phyloP scores from a whole-genome alignment of 2,888 invertebrate species.

The Heliconius aoede region DNA sequence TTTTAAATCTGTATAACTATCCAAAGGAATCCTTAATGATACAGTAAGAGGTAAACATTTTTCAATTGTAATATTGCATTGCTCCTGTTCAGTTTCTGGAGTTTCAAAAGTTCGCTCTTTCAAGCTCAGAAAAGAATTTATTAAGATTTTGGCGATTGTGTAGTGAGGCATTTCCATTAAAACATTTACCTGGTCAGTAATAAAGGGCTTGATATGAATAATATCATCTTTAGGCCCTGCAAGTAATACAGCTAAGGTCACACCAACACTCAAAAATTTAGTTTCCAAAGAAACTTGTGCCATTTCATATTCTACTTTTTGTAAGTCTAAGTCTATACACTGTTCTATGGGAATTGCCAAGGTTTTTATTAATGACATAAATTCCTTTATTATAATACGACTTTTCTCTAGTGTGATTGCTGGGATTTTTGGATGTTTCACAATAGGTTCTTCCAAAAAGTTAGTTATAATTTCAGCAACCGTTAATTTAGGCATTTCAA shows the following conservation, averaged over 20 bases:
- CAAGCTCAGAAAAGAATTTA: background rate
- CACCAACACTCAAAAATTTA: constrained; percentile 14
- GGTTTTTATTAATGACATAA: constrained; percentile 34
- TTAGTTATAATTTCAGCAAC: constrained; percentile 6
- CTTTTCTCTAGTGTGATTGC: background rate
- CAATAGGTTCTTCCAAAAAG: constrained; percentile 2
- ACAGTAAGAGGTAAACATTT: background rate
- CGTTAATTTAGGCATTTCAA: constrained; percentile 14
- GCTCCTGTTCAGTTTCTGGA: background rate
- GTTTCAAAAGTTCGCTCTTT: background rate
- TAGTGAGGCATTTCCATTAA: constrained; percentile 18
- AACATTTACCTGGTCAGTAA: background rate
- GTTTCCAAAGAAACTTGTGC: constrained; percentile 23
- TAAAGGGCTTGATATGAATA: background rate
- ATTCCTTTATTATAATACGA: constrained; percentile 39
- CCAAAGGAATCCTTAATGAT: constrained; percentile 6
- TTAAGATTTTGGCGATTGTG: constrained; percentile 1
- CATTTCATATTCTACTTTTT: constrained; percentile 32
- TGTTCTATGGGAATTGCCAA: constrained; percentile 43
- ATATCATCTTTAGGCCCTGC: constrained; percentile 14
- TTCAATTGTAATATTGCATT: constrained; percentile 4
- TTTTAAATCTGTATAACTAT: constrained; percentile 13
- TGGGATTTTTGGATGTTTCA: background rate
- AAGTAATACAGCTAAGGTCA: background rate
- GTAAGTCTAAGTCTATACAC: constrained; percentile 37